phyloP scores from a whole-genome alignment of 2,888 invertebrate genomes.

The Meliscaeva auricollis region DNA sequence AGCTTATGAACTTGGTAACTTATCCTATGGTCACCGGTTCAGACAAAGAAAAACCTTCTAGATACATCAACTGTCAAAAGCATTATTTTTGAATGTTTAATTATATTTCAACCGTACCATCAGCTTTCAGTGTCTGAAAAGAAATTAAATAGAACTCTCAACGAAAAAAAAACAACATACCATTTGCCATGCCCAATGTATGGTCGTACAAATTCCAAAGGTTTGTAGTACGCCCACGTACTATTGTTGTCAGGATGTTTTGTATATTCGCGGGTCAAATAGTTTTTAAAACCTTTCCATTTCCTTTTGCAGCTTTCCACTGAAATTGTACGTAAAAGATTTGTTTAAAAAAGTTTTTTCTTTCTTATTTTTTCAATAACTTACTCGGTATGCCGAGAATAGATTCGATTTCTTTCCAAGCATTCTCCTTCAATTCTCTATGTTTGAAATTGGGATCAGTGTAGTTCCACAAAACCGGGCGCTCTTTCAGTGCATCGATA shows the following conservation, averaged over 20 bases:
- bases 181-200: neutral
- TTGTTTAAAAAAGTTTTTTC: neutral
- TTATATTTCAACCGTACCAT: too few species aligned
- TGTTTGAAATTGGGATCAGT: neutral
- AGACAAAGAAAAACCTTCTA: too few species aligned
- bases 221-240: constrained; percentile 2
- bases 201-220: constrained; percentile 1
- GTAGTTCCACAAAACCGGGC: neutral
- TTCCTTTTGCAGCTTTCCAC: neutral
- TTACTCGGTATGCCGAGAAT: neutral
- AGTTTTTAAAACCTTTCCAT: neutral
- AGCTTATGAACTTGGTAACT: too few species aligned
- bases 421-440: neutral
- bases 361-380: neutral
- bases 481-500: neutral
- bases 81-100: too few species aligned
- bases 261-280: neutral
- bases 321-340: neutral
- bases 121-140: too few species aligned
- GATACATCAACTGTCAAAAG: too few species aligned
- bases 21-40: too few species aligned
- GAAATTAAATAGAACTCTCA: too few species aligned
- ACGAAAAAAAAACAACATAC: neutral
- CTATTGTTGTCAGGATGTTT: constrained; percentile 6
- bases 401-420: constrained; percentile 1